Evolutionary conservation across 2,113 vertebrate species (phyloP), one percentile per base, ranked within the genome.

Genomic region (Beaufortia kweichowensis): DNA sequence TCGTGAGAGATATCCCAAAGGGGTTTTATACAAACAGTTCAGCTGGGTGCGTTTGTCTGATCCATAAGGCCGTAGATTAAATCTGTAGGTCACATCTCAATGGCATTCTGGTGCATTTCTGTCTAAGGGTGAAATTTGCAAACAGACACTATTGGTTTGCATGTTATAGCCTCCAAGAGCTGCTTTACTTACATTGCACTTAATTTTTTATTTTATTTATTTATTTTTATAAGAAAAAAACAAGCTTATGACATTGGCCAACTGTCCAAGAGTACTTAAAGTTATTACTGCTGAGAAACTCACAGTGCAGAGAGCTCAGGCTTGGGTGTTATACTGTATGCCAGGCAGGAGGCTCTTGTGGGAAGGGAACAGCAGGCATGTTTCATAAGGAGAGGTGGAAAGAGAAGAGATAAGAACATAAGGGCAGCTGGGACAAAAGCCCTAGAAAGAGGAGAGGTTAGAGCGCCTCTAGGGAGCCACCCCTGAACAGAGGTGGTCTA

Each of bases 371-470:
- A 57, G 59, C 35, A 29, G 77, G 73, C 81, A 39, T 72, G 78
- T 75, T 80, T 77, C 66, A 71, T 64, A 76, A 75, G 67, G 76
- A 75, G 56, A 77, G 74, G 75, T 53, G 57, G 74, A 75, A 72
- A 64, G 67, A 75, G 66, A 82, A 81, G 56, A 12, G 82, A 85
- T 85, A 85, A 84, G 86, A 80, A 63, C 8, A 73, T 85, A 75
- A 84, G 31, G 48, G 83, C 60, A 64, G 84, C 78, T 46, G 73
- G 82, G 83, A 90, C 86, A 89, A 89, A 85, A 77, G 46, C 57
- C 80, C 53, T 7, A 85, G 88, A 89, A 90, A 90, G 88, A 85
- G 84, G 86, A 90, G 89, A 87, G 72, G 85, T 82, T 79, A 81
- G 77, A 81, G 76, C 78, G 75, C 81, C 87, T 85, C 84, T 4